Evolutionary conservation across 2,797 vertebrate species (phyloP), one percentile per base, ranked within the genome.

Genomic region (Hoplostethus atlanticus): DNA sequence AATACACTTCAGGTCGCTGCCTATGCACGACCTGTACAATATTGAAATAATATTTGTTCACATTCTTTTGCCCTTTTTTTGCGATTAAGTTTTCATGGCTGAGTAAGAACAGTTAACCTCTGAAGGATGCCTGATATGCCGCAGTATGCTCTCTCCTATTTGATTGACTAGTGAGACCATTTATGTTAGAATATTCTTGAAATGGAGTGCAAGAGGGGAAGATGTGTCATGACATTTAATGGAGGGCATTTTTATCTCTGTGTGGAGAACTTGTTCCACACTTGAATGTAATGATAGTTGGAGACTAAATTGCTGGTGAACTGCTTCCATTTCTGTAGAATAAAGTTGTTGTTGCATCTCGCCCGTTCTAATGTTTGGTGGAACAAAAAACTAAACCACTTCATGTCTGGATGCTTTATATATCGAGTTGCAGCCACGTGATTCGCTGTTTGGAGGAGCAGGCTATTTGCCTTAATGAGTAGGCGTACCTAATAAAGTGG

Each of bases 181-280:
- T 74, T 57, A 58, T 54, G 62, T 79, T 42, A 21, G 17, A 48
- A 21, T 25, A 48, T 5, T 64, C n/a, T 44, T 55, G 30, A 59
- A 54, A 17, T 54, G 34, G 16, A 48, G 30, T 28, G 53, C 48
- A 38, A 40, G 5, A 13, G 40, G 57, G 11, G 25, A 46, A 57
- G 54, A 34, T 57, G 61, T 48, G 44, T 73, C 40, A 47, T 56
- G 56, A 71, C 65, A 69, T 80, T 81, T 78, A 78, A 81, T 74
- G 40, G 60, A 81, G 75, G 52, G 25, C 66, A 69, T 57, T 77
- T 83, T 74, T 67, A 65, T 71, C 75, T 78, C 61, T 16, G 46
- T 38, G 72, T 57, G 25, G 10, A 48, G 25, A 63, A 73, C 73
- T 57, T 73, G 53, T 77, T 70, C 61, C 58, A n/a, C 66, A 67